Percentiles rank a stretch among this genome's conserved stretches.
These are phyloP conservation scores for Thymelicus acteon DNA, from an alignment of 2,888 invertebrate genomes.

Conservation along the genomic window DNA sequence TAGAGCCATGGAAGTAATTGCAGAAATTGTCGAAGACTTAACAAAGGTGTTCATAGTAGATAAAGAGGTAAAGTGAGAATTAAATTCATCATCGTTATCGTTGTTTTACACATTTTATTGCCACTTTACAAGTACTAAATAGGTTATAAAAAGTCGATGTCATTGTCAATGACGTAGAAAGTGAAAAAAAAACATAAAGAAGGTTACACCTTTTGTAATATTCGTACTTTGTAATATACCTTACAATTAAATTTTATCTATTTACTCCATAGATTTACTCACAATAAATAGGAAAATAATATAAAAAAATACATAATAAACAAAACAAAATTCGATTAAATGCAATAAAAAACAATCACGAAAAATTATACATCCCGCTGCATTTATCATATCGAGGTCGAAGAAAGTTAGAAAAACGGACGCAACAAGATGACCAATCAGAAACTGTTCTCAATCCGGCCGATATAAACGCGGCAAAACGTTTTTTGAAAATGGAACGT, in stretches of 20 bases:
- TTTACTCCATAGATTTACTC: background rate
- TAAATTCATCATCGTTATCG: too few relatives aligned
- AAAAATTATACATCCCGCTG: conserved; percentile 42
- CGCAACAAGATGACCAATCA: conserved; percentile 64
- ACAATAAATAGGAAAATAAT: background rate
- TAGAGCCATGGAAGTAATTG: too few relatives aligned
- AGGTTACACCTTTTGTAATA: too few relatives aligned
- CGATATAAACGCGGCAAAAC: conserved; percentile 45
- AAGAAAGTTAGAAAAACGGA: conserved; percentile 80
- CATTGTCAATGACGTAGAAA: too few relatives aligned
- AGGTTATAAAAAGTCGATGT: too few relatives aligned
- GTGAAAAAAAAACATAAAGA: too few relatives aligned
- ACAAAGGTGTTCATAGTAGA: too few relatives aligned
- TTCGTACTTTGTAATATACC: background rate
- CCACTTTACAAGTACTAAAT: too few relatives aligned
- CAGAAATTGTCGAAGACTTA: too few relatives aligned
- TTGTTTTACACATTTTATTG: too few relatives aligned
- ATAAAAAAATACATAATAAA: background rate
- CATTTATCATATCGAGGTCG: conserved; percentile 69
- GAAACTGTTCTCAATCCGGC: conserved; percentile 61
- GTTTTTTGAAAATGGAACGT: conserved; percentile 46
- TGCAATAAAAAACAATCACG: conserved; percentile 19
- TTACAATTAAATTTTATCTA: background rate
- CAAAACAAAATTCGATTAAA: background rate
- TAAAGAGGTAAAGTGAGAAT: too few relatives aligned